phyloP scores from a whole-genome alignment of 2,113 vertebrate species.

The Triplophysa siluroides region DNA sequence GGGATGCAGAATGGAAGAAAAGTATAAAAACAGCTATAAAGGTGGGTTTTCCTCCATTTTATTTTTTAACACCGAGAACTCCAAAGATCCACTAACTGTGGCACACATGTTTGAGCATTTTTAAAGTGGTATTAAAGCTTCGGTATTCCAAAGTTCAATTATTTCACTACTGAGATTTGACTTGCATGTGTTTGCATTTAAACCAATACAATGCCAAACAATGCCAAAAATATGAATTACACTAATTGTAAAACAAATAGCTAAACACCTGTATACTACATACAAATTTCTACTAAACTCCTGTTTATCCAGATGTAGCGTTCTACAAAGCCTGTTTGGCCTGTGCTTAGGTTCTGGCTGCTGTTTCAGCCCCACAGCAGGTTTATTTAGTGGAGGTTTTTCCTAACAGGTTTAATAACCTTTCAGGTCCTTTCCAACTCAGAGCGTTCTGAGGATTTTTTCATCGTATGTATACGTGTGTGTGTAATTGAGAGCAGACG shows the following conservation, averaged over 20 bases:
- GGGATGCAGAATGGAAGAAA: constrained; percentile 54
- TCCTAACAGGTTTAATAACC: constrained; percentile 59
- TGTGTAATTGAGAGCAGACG: constrained; percentile 76
- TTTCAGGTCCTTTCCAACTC: constrained; percentile 59
- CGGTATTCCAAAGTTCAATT: constrained; percentile 30
- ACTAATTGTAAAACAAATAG: no score
- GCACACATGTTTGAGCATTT: neutral
- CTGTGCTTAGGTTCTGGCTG: neutral
- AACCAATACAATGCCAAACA: no score
- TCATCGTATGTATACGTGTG: constrained; percentile 22
- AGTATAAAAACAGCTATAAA: constrained; percentile 45
- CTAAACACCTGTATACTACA: no score
- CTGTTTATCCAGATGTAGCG: no score
- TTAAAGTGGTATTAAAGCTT: no score
- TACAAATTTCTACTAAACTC: no score
- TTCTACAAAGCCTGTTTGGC: neutral
- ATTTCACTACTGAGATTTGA: neutral
- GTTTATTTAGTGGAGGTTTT: constrained; percentile 52
- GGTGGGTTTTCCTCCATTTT: neutral
- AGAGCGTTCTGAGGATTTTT: constrained; percentile 8
- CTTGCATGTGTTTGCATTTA: neutral
- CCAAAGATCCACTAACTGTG: constrained; percentile 12
- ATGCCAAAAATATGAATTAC: no score
- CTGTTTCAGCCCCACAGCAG: constrained; percentile 23
- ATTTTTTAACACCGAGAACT: constrained; percentile 41